Base-by-base conservation (phyloP, 1,140 invertebrate genomes). In the Oryctes rhinoceros region DNA sequence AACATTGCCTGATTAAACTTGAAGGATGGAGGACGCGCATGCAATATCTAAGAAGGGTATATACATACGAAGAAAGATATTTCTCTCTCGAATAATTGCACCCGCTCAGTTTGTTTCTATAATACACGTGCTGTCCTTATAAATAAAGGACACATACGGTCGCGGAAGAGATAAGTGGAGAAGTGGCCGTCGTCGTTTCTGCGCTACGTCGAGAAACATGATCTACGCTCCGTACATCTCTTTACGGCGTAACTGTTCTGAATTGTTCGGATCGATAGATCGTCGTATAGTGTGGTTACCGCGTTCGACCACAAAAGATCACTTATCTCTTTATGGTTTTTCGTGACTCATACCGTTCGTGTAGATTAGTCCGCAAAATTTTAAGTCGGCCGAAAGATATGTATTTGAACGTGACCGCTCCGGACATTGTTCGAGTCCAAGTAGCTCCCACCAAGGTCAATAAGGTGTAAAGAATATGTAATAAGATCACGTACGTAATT, bases 191-290 rank as follows among this genome's bases (percentile, higher is more conserved):
- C n/a, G 53, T 59, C n/a, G 3, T 18, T 59, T 11, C 53, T 18
- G 15, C 18, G 53, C 15, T n/a, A n/a, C n/a, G n/a, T n/a, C 13
- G 15, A 59, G 53, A 71, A 30, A 71, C 35, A 71, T 71, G 65
- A 71, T 35, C 65, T 35, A 71, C 20, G 65, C 20, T 11, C 20
- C 5, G 20, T 71, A 71, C 35, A 37, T 71, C 20, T 71, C 20
- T 71, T 71, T 71, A 71, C 65, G 65, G 15, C 65, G 18, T 71
- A 71, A 71, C 65, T 71, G 65, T 71, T 71, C 65, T 24, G 65
- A 71, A 71, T 71, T 37, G 65, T 71, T 71, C 65, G 13, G 6
- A 71, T 71, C 65, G 7, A 37, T 71, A 37, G 20, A 13, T 71
- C 20, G 24, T n/a, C n/a, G 53, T n/a, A n/a, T 59, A 15, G 39